Percentiles rank a stretch among this genome's conserved stretches.
Conservation (phyloP, 2,888 invertebrate species). For the Pyrrhosoma nymphula region DNA sequence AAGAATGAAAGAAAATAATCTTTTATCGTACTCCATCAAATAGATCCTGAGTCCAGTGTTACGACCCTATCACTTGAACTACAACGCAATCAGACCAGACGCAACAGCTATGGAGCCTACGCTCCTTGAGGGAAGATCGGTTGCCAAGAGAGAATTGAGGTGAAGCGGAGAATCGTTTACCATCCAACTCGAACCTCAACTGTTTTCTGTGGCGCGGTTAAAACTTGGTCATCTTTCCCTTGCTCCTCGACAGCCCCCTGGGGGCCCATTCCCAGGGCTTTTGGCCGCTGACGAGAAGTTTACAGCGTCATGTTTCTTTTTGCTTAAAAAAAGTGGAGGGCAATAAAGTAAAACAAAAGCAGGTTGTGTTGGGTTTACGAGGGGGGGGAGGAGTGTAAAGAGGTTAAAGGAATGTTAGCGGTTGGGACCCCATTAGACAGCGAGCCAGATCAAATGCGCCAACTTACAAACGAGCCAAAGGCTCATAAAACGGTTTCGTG, state of each 20-base stretch:
- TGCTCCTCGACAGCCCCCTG: neutral
- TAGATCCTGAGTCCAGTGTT: too few relatives aligned
- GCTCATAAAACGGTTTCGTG: neutral
- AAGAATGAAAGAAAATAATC: too few relatives aligned
- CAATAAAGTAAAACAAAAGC: conserved; percentile 22
- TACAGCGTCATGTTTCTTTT: neutral
- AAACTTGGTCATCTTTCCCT: conserved; percentile 31
- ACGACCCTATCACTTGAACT: too few relatives aligned
- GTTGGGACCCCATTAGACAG: conserved; percentile 1
- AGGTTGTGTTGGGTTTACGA: neutral
- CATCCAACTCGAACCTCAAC: neutral
- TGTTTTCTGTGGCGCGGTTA: neutral
- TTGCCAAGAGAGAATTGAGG: neutral
- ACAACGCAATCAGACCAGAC: neutral
- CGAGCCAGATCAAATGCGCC: neutral
- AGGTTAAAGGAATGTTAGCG: neutral
- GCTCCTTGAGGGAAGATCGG: neutral
- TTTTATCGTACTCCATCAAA: too few relatives aligned
- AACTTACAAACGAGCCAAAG: conserved; percentile 32
- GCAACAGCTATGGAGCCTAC: neutral
- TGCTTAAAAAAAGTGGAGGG: neutral
- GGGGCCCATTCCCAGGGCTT: neutral
- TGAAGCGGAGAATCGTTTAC: neutral
- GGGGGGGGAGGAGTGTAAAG: neutral
- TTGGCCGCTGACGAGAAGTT: neutral